Base-by-base conservation (phyloP, 1,140 invertebrate genomes). In the Paraescarpia echinospica region DNA sequence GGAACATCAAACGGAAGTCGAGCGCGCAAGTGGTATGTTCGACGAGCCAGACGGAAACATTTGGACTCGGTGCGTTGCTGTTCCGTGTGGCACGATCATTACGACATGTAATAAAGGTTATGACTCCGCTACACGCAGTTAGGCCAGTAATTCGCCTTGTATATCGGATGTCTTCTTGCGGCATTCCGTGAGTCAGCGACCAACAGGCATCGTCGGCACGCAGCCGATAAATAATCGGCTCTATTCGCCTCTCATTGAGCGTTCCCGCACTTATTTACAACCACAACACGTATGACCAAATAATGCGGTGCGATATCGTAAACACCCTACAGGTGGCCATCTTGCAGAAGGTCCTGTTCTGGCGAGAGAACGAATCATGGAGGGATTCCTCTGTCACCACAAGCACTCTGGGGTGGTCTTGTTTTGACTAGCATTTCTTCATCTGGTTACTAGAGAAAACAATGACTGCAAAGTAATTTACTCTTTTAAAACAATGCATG, bases 131-230 rank as follows among this genome's bases (percentile, higher is more conserved):
- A 77, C 59, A 18, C 59, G 59, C 59, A 77, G 59, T 77, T 77
- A 77, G 59, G 59, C 59, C 59, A 77, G 27, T 77, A 77, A 77
- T 77, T 6, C 59, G 59, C 59, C 59, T 77, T 77, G 59, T 77
- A 77, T 77, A 77, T 77, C 59, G 27, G 59, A 18, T 77, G 27
- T 77, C 59, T 77, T 31, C 18, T 77, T 77, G 59, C 22, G 59
- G 59, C 59, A 77, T 77, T 77, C 59, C 59, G 59, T 77, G 59
- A 77, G 59, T 77, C 59, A 77, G 59, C 59, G 59, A 77, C 59
- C 59, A 77, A 6, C 8, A 77, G 18, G 59, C 9, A 77, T 77
- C 59, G 59, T 31, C 27, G 59, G 59, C 8, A 77, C 59, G 59
- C n/a, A n/a, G n/a, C 59, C 59, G 59, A 77, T 77, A 77, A 77